These are phyloP conservation scores for Solenopsis fugax DNA, from an alignment of 1,140 invertebrate species.

Conservation along the genomic window DNA sequence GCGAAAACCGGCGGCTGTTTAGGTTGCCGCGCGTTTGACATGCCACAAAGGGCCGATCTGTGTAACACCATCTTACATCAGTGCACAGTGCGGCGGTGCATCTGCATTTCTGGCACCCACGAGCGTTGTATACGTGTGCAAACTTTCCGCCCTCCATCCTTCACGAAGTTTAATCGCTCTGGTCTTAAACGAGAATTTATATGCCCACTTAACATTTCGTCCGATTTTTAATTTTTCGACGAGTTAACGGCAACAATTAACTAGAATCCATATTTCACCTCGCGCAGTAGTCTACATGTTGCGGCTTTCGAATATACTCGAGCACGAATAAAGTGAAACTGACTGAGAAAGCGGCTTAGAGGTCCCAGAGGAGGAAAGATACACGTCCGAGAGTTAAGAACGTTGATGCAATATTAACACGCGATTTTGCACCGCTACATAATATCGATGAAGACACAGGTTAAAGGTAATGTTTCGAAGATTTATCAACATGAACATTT, in stretches of 20 bases:
- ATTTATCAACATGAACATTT: constrained; percentile 13
- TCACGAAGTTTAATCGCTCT: neutral
- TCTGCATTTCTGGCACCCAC: constrained; percentile 49
- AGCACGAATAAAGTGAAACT: constrained; percentile 44
- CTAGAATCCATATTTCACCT: neutral
- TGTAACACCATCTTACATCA: constrained; percentile 22
- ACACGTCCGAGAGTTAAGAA: constrained; percentile 41
- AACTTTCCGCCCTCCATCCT: neutral
- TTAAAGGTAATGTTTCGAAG: constrained; percentile 12
- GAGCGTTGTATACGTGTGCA: neutral
- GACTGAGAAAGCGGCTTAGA: constrained; percentile 44
- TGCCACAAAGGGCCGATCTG: constrained; percentile 50
- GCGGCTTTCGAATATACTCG: neutral
- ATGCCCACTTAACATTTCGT: no score
- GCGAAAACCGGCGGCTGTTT: constrained; percentile 48
- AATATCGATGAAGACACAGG: constrained; percentile 18
- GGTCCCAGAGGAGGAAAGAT: constrained; percentile 14
- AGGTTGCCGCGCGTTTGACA: constrained; percentile 33
- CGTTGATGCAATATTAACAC: constrained; percentile 38
- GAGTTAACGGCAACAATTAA: neutral
- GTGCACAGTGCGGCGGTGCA: neutral
- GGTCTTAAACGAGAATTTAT: neutral
- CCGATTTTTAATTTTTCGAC: neutral
- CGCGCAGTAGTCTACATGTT: neutral
- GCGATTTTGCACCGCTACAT: constrained; percentile 31